Percentiles rank a stretch among this genome's conserved stretches.
Evolutionary conservation across 2,797 vertebrate species (phyloP).

Genomic region (Pseudomugil tenellus): DNA sequence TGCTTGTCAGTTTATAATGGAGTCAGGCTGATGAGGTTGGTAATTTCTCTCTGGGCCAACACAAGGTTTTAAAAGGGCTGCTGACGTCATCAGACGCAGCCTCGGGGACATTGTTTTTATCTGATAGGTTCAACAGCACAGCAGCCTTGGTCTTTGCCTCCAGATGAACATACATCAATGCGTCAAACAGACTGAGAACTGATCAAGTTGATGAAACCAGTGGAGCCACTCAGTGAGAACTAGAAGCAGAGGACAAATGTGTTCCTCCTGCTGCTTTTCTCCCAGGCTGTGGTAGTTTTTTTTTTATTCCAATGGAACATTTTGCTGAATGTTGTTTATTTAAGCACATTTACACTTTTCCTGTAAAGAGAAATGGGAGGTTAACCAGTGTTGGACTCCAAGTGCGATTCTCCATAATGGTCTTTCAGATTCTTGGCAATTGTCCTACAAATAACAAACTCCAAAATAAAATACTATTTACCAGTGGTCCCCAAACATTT

Average conservation of each 20-base stretch:
- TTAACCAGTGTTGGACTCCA: background rate
- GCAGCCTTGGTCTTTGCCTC: conserved; percentile 34
- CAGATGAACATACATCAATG: conserved; percentile 35
- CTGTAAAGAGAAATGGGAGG: background rate
- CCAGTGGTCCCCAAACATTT: no score
- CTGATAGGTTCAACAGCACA: conserved; percentile 46
- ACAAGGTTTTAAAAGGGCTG: conserved; percentile 34
- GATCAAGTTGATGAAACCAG: conserved; percentile 30
- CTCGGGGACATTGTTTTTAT: conserved; percentile 8
- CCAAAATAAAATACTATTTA: no score
- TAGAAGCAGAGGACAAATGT: conserved; percentile 5
- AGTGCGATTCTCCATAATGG: no score
- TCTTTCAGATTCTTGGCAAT: background rate
- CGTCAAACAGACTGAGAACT: conserved; percentile 12
- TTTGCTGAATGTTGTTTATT: background rate
- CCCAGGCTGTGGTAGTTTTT: background rate
- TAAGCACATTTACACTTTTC: background rate
- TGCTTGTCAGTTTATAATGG: conserved; percentile 42
- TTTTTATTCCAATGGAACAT: background rate
- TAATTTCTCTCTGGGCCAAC: conserved; percentile 25
- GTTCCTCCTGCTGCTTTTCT: conserved; percentile 2
- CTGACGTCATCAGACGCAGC: conserved; percentile 50
- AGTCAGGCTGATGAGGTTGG: conserved; percentile 28
- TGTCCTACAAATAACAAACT: background rate
- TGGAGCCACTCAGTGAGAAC: conserved; percentile 13